phyloP scores from a whole-genome alignment of 2,797 vertebrate genomes.

The Cryptoblepharus egeriae region DNA sequence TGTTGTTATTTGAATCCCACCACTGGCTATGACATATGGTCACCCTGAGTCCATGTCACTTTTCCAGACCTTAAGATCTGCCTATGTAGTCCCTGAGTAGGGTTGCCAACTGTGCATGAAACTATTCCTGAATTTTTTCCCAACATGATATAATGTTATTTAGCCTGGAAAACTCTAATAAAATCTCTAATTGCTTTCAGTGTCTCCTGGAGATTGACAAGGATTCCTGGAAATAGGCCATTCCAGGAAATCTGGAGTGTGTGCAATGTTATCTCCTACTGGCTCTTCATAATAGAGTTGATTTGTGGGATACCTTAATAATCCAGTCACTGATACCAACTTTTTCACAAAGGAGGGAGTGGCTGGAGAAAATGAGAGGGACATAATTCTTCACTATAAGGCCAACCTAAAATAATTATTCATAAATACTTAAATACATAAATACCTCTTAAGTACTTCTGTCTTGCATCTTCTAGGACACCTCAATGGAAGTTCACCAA shows the following conservation, averaged over 20 bases:
- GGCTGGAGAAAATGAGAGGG: background rate
- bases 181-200: no score
- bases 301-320: background rate
- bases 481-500: conserved; percentile 22
- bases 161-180: no score
- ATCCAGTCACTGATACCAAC: background rate
- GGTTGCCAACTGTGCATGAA: no score
- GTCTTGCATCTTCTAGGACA: conserved; percentile 54
- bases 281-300: background rate
- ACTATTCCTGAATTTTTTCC: no score
- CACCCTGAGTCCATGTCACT: background rate
- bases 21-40: no score
- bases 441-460: background rate
- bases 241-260: no score
- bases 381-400: background rate
- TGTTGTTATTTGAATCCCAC: no score
- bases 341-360: background rate
- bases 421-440: background rate
- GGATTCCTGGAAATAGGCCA: no score
- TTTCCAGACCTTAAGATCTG: background rate
- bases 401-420: background rate
- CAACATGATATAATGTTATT: no score
- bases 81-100: no score
- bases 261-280: no score
- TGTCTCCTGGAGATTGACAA: no score